Evolutionary conservation across 2,888 invertebrate genomes (phyloP).

Genomic region (Tuberolachnus salignus): DNA sequence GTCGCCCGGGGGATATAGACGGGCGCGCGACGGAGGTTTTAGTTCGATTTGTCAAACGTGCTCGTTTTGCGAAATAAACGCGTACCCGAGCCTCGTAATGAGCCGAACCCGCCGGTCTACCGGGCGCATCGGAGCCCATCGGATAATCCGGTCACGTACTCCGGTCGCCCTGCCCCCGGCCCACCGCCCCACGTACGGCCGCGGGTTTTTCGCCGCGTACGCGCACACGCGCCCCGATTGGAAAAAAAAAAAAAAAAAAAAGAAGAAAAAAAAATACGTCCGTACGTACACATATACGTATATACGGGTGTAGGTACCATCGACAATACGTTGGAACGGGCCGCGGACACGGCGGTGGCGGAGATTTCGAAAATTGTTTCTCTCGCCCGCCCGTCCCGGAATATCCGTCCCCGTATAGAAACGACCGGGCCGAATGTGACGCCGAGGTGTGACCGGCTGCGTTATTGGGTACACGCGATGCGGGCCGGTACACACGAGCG

Average conservation of each 20-base stretch:
- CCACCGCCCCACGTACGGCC: background rate
- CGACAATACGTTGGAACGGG: too few species aligned
- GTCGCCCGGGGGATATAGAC: background rate
- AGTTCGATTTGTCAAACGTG: constrained; percentile 56
- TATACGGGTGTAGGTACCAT: too few species aligned
- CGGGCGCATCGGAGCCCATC: constrained; percentile 13
- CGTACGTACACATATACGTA: too few species aligned
- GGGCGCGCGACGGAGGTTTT: constrained; percentile 24
- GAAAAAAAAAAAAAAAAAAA: constrained; percentile 47
- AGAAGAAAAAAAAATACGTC: constrained; percentile 21
- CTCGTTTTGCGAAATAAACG: constrained; percentile 55
- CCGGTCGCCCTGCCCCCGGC: background rate
- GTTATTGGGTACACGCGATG: too few species aligned
- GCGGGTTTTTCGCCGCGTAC: background rate
- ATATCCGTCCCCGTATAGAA: too few species aligned
- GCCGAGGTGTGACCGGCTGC: too few species aligned
- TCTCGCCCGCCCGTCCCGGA: too few species aligned
- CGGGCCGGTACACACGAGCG: too few species aligned
- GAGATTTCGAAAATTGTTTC: too few species aligned
- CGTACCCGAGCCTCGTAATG: constrained; percentile 16
- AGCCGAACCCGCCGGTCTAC: constrained; percentile 16
- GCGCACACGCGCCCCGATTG: constrained; percentile 33
- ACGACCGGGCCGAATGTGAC: too few species aligned
- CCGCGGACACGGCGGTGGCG: too few species aligned
- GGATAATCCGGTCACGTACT: constrained; percentile 45